A percentile compares a stretch with the other conserved stretches of the same genome.
These are phyloP conservation scores for Otus sunia DNA, from an alignment of 2,113 vertebrate species.

Conservation along the genomic window DNA sequence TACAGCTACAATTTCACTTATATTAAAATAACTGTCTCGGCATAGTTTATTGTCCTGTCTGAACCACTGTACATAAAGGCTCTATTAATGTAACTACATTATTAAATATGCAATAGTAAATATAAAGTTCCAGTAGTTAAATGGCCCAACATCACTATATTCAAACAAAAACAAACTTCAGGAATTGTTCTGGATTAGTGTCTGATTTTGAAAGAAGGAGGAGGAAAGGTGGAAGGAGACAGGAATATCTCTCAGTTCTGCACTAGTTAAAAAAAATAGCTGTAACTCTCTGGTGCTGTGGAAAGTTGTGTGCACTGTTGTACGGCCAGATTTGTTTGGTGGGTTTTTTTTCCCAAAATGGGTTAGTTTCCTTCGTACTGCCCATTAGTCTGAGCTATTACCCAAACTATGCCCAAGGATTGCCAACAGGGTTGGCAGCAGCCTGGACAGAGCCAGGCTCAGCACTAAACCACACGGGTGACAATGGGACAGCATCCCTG, in stretches of 20 bases:
- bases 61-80: not conserved
- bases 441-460: not conserved
- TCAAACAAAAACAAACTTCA: not conserved
- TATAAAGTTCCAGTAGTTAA: not conserved
- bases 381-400: not conserved
- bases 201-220: not conserved
- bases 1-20: not conserved
- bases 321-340: not conserved
- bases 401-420: too few species aligned
- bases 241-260: not conserved
- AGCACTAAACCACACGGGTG: fast-evolving
- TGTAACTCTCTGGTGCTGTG: not conserved
- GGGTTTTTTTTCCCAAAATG: not conserved
- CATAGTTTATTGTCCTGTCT: not conserved
- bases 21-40: not conserved
- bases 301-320: not conserved
- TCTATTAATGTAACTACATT: not conserved
- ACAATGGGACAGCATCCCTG: not conserved
- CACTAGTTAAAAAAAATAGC: not conserved
- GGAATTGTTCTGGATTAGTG: not conserved
- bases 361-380: not conserved
- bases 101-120: not conserved
- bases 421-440: not conserved
- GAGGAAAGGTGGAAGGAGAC: not conserved
- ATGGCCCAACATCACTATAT: not conserved